Evolutionary conservation across 2,888 invertebrate species (phyloP).

Genomic region (Leptopilina drosophilae): DNA sequence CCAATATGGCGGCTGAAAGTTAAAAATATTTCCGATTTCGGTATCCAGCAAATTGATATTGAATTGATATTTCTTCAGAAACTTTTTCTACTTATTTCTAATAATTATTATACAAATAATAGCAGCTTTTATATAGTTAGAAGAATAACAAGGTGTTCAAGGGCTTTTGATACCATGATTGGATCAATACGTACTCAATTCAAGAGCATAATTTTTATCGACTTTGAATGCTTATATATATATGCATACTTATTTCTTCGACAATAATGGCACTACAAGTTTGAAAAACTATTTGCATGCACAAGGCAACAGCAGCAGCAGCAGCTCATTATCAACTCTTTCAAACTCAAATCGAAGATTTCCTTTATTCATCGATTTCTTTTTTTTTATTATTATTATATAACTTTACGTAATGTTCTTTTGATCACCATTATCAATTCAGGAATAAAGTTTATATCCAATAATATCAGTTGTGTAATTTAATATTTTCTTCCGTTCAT

Average conservation of each 20-base stretch:
- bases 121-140: neutral
- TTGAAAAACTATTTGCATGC: neutral
- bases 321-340: neutral
- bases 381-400: no score
- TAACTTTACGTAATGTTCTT: neutral
- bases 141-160: neutral
- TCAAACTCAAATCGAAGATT: neutral
- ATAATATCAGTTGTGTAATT: no score
- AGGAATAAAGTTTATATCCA: neutral
- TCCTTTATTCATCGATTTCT: constrained; percentile 1
- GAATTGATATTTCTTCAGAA: no score
- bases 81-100: neutral
- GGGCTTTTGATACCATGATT: neutral
- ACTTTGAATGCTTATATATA: neutral
- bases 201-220: neutral
- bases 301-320: no score
- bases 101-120: neutral
- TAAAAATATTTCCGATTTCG: no score
- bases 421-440: neutral
- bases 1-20: no score
- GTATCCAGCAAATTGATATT: no score
- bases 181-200: neutral
- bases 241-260: neutral
- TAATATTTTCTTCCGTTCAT: no score
- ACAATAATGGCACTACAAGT: neutral